A percentile compares a stretch with the other conserved stretches of the same genome.
Evolutionary conservation across 2,113 vertebrate genomes (phyloP).

Genomic region (Triplophysa tibetana): DNA sequence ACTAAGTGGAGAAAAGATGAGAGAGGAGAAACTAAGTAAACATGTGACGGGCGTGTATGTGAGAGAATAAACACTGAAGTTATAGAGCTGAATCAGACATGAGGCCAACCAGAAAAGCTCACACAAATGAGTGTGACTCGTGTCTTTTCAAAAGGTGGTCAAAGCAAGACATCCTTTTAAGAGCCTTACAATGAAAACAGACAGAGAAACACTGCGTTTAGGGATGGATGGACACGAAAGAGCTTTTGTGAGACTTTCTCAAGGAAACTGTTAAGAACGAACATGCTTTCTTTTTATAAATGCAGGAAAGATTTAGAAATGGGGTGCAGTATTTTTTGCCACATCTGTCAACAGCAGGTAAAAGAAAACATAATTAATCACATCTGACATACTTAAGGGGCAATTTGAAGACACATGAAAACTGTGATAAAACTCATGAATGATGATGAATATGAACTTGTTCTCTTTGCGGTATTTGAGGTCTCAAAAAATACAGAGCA

Average conservation of each 20-base stretch:
- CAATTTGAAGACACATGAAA: too few species aligned
- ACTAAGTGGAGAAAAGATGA: conserved; percentile 64
- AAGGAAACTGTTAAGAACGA: not conserved
- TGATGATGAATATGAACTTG: too few species aligned
- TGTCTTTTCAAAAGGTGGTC: not conserved
- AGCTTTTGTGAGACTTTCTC: conserved; percentile 12
- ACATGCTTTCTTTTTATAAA: not conserved
- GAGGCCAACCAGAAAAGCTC: not conserved
- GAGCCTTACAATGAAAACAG: not conserved
- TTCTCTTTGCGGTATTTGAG: too few species aligned
- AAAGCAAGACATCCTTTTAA: not conserved
- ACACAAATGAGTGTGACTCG: not conserved
- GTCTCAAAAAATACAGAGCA: too few species aligned
- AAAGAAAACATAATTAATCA: too few species aligned
- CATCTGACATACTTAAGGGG: too few species aligned
- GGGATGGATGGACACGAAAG: not conserved
- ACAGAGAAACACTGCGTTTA: not conserved
- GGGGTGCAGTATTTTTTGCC: not conserved
- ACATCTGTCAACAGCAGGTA: too few species aligned
- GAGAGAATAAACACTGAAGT: conserved; percentile 16
- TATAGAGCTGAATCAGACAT: not conserved
- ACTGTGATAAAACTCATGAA: too few species aligned
- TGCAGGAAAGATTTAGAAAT: not conserved
- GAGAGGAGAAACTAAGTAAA: not conserved
- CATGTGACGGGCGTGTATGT: not conserved